These are phyloP conservation scores for Euplexia lucipara DNA, from an alignment of 2,888 invertebrate species.

Conservation along the genomic window DNA sequence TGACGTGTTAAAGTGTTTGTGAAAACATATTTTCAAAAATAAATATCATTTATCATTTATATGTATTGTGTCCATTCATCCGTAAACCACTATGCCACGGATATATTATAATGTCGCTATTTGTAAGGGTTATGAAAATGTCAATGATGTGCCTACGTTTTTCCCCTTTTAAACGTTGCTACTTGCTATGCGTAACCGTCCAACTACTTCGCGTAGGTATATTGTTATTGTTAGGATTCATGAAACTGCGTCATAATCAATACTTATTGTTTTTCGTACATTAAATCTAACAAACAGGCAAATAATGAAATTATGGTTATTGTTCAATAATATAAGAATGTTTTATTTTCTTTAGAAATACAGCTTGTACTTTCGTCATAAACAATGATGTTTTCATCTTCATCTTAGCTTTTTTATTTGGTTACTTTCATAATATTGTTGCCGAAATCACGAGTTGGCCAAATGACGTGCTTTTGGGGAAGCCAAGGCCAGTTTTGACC, in stretches of 20 bases:
- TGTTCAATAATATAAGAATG: slow-evolving; percentile 14
- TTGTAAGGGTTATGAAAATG: slow-evolving; percentile 44
- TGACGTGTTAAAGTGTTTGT: too few species aligned
- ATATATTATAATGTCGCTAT: slow-evolving; percentile 43
- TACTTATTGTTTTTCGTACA: slow-evolving; percentile 40
- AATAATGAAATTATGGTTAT: slow-evolving; percentile 42
- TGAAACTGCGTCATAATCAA: slow-evolving; percentile 30
- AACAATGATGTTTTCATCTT: too few species aligned
- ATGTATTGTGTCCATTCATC: slow-evolving; percentile 32
- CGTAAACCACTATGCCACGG: slow-evolving; percentile 38
- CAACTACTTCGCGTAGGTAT: not conserved
- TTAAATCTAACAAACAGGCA: slow-evolving; percentile 37
- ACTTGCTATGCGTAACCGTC: slow-evolving; percentile 26
- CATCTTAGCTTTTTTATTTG: too few species aligned
- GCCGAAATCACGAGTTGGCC: too few species aligned
- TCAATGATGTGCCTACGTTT: slow-evolving; percentile 23
- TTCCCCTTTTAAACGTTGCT: slow-evolving; percentile 20
- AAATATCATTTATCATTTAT: too few species aligned
- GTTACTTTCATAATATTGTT: too few species aligned
- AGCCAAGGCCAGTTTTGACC: too few species aligned
- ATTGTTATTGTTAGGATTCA: slow-evolving; percentile 25
- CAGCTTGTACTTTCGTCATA: not conserved
- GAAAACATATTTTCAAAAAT: too few species aligned
- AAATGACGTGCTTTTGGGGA: too few species aligned
- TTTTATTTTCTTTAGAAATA: slow-evolving; percentile 34